Percentiles rank a stretch among this genome's conserved stretches.
These are phyloP conservation scores for Phacellophora camtschatica DNA, from an alignment of 30 jellyfish, hydroid and myxozoan species.

Conservation along the genomic window DNA sequence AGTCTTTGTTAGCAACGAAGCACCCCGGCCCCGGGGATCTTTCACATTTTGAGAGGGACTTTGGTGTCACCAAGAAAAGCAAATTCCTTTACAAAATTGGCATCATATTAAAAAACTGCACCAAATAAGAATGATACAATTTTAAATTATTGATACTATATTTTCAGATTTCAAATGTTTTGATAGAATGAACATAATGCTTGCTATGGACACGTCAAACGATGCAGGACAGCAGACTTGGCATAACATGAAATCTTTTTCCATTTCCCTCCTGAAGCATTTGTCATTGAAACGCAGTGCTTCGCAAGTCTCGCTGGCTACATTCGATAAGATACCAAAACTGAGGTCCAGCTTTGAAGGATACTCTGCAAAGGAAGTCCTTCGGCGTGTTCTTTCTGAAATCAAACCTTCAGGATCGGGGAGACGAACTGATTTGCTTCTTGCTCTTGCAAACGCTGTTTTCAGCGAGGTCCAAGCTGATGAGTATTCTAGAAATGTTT, in stretches of 20 bases:
- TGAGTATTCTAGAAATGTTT: neutral
- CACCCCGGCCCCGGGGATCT: too few relatives aligned
- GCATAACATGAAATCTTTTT: neutral
- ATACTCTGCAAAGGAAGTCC: neutral
- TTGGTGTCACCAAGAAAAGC: too few relatives aligned
- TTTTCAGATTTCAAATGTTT: constrained; percentile 56
- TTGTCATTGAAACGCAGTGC: neutral
- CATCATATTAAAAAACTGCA: too few relatives aligned
- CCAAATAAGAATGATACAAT: too few relatives aligned
- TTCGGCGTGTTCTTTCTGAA: neutral
- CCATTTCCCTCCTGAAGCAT: neutral
- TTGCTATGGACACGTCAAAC: constrained; percentile 48
- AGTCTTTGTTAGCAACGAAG: too few relatives aligned
- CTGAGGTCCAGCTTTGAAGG: constrained; percentile 4
- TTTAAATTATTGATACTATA: too few relatives aligned
- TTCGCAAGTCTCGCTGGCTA: constrained; percentile 1
- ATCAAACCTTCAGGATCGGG: neutral
- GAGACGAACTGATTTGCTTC: constrained; percentile 43
- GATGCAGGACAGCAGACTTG: neutral
- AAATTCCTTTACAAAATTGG: too few relatives aligned
- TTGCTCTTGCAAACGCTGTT: constrained; percentile 24
- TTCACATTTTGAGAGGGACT: too few relatives aligned
- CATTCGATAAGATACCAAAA: constrained; percentile 25
- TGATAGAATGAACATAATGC: constrained; percentile 35
- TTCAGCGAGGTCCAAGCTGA: neutral